phyloP scores from a whole-genome alignment of 2,888 invertebrate genomes.

The Tipula confusa region DNA sequence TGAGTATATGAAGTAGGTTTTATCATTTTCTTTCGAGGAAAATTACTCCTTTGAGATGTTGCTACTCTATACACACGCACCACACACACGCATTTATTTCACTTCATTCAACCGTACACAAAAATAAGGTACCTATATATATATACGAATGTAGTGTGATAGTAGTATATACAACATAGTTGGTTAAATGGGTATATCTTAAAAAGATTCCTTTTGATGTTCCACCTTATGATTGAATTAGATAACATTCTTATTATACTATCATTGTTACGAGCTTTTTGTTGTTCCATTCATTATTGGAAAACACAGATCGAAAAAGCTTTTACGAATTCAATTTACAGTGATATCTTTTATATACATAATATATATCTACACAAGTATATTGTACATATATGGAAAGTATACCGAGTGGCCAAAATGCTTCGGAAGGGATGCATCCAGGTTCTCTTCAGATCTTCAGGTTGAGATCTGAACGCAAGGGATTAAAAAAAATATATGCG shows the following conservation, averaged over 20 bases:
- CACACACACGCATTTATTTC: background rate
- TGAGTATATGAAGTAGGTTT: background rate
- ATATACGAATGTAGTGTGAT: background rate
- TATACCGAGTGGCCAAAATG: no score
- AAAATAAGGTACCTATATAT: background rate
- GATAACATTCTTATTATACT: background rate
- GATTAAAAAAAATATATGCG: no score
- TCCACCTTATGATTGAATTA: conserved; percentile 17
- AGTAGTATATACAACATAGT: background rate
- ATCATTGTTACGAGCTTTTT: background rate
- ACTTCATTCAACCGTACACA: background rate
- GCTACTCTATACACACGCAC: background rate
- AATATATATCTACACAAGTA: background rate
- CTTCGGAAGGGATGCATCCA: no score
- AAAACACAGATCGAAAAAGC: background rate
- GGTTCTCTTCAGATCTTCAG: no score
- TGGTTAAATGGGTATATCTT: conserved; percentile 15
- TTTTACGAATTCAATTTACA: conserved; percentile 25
- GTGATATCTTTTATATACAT: background rate
- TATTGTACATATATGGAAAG: background rate
- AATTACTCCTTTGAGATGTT: background rate
- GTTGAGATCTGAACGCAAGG: no score
- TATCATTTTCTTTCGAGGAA: background rate
- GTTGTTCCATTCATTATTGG: background rate
- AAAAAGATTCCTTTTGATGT: background rate